phyloP scores from a whole-genome alignment of 2,888 invertebrate genomes.

The Pristionchus japonicus region DNA sequence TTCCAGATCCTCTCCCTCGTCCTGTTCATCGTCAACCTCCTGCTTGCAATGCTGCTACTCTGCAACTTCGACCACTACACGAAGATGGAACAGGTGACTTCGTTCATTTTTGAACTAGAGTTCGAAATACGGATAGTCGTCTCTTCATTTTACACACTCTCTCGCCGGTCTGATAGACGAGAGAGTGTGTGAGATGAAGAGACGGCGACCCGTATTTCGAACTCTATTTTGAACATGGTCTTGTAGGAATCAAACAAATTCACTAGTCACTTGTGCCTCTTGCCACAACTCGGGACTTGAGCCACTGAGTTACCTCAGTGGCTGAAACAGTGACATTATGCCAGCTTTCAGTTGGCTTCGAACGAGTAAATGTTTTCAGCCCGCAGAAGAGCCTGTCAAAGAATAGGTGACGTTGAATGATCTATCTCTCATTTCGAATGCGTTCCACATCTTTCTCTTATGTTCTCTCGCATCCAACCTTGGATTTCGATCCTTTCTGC shows the following conservation, averaged over 20 bases:
- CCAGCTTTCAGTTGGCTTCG: neutral
- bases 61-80: constrained; percentile 40
- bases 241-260: no score
- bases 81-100: constrained; percentile 28
- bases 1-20: constrained; percentile 19
- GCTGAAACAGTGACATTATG: neutral
- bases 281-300: no score
- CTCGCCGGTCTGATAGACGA: no score
- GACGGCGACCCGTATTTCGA: no score
- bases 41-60: neutral
- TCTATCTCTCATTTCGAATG: neutral
- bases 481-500: neutral
- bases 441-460: neutral
- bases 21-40: constrained; percentile 37
- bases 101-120: no score
- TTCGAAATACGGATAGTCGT: no score
- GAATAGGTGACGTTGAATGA: neutral
- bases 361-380: neutral
- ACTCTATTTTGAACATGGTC: no score
- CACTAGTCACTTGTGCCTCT: no score
- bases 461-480: neutral
- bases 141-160: no score
- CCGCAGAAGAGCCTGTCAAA: neutral
- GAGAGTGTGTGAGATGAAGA: no score
- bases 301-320: no score